Evolutionary conservation across 2,888 invertebrate species (phyloP).

Genomic region (Trilocha varians): DNA sequence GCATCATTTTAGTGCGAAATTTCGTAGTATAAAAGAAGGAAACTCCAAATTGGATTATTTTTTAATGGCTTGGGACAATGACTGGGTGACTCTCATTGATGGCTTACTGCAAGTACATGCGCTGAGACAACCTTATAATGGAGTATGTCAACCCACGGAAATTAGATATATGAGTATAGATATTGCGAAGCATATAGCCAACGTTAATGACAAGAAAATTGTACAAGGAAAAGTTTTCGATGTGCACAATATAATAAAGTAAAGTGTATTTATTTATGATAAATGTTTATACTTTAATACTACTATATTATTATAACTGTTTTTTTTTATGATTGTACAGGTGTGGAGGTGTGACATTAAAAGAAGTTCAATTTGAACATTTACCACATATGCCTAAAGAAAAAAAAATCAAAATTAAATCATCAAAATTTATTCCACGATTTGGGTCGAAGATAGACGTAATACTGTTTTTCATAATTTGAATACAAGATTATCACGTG

Average conservation of each 20-base stretch:
- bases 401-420: conserved; percentile 15
- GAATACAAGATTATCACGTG: neutral
- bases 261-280: conserved; percentile 1
- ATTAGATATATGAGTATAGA: conserved; percentile 22
- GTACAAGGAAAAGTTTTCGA: conserved; percentile 14
- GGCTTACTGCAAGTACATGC: conserved; percentile 83
- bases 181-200: conserved; percentile 14
- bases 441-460: conserved; percentile 21
- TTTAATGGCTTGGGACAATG: conserved; percentile 75
- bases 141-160: conserved; percentile 74
- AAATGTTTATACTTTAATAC: too few relatives aligned
- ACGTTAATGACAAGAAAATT: conserved; percentile 5
- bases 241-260: conserved; percentile 18
- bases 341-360: neutral
- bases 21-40: conserved; percentile 22
- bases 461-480: conserved; percentile 9
- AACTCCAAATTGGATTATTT: conserved; percentile 28
- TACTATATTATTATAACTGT: too few relatives aligned
- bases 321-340: neutral
- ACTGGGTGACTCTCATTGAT: conserved; percentile 88
- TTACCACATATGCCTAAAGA: conserved; percentile 1
- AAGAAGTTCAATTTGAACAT: neutral
- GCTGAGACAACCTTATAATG: conserved; percentile 71
- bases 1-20: conserved; percentile 24
- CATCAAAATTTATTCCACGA: conserved; percentile 27